Conservation (phyloP, 2,888 invertebrate species). For the Epiblema foenella region DNA sequence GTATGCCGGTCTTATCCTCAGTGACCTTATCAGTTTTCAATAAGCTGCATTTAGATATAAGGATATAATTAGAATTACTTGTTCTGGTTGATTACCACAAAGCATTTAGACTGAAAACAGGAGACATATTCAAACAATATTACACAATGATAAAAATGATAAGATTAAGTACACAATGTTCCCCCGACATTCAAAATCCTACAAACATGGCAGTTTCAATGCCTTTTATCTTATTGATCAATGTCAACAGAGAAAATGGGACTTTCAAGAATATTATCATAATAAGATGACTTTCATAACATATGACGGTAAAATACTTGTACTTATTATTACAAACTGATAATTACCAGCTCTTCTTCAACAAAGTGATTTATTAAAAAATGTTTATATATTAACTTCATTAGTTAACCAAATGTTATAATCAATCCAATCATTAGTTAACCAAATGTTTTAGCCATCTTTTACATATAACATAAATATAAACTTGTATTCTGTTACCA, state of each 20-base stretch:
- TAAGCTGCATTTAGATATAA: background rate
- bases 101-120: background rate
- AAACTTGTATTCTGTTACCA: too few species aligned
- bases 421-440: too few species aligned
- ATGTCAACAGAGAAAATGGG: background rate
- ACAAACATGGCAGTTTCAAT: background rate
- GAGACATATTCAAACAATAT: background rate
- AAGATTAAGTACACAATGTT: slow-evolving; percentile 2
- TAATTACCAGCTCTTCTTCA: too few species aligned
- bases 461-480: too few species aligned
- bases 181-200: background rate
- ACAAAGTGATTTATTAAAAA: too few species aligned
- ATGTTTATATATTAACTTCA: too few species aligned
- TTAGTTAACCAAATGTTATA: too few species aligned
- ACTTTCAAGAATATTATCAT: background rate
- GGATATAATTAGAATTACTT: background rate
- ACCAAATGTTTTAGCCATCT: too few species aligned
- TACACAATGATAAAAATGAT: slow-evolving; percentile 10
- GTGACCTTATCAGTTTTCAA: too few species aligned
- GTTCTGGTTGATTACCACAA: background rate
- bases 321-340: too few species aligned
- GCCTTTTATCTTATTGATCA: background rate
- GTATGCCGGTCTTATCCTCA: too few species aligned
- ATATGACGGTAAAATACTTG: too few species aligned
- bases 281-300: background rate